Percentiles rank a stretch among this genome's conserved stretches.
phyloP scores from a whole-genome alignment of 2,888 invertebrate species.

The Drosophila dives region DNA sequence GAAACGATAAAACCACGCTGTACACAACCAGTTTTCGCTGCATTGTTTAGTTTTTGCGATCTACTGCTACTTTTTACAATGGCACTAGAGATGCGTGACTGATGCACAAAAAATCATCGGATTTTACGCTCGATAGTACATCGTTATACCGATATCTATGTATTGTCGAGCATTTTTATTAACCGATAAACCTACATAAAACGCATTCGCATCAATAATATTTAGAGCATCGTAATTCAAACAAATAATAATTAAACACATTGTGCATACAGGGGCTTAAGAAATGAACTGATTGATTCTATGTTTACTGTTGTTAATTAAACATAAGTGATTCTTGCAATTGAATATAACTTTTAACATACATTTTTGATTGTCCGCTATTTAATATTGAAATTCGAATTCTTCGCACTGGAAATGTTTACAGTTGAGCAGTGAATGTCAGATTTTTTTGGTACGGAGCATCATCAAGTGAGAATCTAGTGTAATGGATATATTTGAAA shows the following conservation, averaged over 20 bases:
- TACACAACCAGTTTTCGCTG: constrained; percentile 39
- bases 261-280: not conserved
- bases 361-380: not conserved
- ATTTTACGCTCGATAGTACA: not conserved
- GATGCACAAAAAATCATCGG: not conserved
- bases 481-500: constrained; percentile 69
- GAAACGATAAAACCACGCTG: constrained; percentile 52
- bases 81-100: constrained; percentile 32
- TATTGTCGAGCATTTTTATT: not conserved
- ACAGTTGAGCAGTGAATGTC: not conserved
- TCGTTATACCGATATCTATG: constrained; percentile 1
- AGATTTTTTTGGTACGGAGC: not conserved
- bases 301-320: not conserved
- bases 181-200: not conserved
- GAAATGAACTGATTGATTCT: not conserved
- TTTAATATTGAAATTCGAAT: not conserved
- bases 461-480: not conserved
- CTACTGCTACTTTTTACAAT: constrained; percentile 3
- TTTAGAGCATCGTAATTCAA: not conserved
- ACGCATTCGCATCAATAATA: not conserved
- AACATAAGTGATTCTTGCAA: not conserved
- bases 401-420: not conserved
- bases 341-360: not conserved
- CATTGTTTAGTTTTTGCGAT: constrained; percentile 45
- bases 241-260: not conserved